A percentile compares a stretch with the other conserved stretches of the same genome.
These are phyloP conservation scores for Apteryx mantelli DNA, from an alignment of 2,113 vertebrate species.

Conservation along the genomic window DNA sequence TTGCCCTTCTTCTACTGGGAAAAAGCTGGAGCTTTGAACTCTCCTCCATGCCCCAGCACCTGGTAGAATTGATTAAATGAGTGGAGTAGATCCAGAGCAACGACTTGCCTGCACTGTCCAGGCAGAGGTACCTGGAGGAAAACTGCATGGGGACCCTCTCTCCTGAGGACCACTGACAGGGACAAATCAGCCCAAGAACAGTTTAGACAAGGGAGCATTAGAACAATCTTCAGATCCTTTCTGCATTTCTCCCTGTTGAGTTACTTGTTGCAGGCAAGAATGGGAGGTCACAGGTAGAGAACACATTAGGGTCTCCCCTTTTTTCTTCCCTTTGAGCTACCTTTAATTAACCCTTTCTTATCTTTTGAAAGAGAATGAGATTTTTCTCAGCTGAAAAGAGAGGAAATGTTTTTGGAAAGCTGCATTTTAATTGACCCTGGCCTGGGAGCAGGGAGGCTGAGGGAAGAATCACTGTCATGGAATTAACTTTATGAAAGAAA, in stretches of 20 bases:
- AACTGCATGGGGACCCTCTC: accelerated
- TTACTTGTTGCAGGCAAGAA: not conserved
- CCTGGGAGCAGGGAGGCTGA: not conserved
- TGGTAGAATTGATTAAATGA: not conserved
- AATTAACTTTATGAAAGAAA: constrained; percentile 60
- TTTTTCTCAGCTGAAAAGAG: not conserved
- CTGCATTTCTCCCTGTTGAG: not conserved
- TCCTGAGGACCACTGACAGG: not conserved
- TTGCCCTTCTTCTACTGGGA: not conserved
- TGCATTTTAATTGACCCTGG: not conserved
- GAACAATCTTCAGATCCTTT: not conserved
- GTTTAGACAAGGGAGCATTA: not conserved
- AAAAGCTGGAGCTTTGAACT: not conserved
- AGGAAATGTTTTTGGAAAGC: not conserved
- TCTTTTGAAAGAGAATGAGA: not conserved
- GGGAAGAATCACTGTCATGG: constrained; percentile 1
- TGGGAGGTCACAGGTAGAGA: not conserved
- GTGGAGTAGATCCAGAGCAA: not conserved
- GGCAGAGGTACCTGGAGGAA: not conserved
- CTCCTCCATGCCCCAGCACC: not conserved
- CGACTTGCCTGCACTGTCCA: not conserved
- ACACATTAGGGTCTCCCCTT: not conserved
- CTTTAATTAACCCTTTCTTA: not conserved
- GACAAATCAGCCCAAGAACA: not conserved
- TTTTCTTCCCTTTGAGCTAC: not conserved